Conservation (phyloP, 2,113 vertebrate genomes). For the Dicaeum eximium region DNA sequence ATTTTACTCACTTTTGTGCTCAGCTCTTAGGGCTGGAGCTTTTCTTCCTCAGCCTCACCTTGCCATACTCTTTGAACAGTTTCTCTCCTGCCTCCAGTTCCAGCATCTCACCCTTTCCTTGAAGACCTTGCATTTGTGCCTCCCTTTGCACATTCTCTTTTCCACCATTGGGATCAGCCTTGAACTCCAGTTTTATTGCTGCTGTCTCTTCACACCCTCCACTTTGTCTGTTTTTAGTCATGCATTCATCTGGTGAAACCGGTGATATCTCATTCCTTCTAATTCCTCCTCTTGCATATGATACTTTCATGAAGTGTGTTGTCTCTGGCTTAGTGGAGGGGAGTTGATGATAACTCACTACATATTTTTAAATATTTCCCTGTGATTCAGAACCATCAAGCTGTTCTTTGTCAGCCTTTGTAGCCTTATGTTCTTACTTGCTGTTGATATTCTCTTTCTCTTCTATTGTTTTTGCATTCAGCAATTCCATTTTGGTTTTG, state of each 20-base stretch:
- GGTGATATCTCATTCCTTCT: not conserved
- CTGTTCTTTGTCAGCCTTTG: not conserved
- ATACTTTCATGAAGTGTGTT: not conserved
- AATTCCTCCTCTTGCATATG: not conserved
- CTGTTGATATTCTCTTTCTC: not conserved
- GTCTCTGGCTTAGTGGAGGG: not conserved
- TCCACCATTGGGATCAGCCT: not conserved
- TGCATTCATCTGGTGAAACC: not conserved
- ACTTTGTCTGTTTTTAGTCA: not conserved
- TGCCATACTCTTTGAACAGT: not conserved
- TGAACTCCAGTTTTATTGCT: not conserved
- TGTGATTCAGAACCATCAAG: not conserved
- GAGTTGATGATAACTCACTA: not conserved
- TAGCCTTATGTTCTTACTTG: not conserved
- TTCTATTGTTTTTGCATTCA: not conserved
- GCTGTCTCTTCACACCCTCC: not conserved
- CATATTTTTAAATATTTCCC: slow-evolving; percentile 3
- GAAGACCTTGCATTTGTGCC: not conserved
- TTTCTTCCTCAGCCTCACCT: not conserved
- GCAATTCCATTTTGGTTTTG: not conserved
- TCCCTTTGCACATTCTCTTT: not conserved
- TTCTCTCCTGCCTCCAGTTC: not conserved
- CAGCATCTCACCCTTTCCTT: not conserved
- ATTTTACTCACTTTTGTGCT: not conserved
- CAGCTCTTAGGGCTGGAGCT: not conserved